phyloP scores from a whole-genome alignment of 2,888 invertebrate genomes.

The Drosophila borealis region DNA sequence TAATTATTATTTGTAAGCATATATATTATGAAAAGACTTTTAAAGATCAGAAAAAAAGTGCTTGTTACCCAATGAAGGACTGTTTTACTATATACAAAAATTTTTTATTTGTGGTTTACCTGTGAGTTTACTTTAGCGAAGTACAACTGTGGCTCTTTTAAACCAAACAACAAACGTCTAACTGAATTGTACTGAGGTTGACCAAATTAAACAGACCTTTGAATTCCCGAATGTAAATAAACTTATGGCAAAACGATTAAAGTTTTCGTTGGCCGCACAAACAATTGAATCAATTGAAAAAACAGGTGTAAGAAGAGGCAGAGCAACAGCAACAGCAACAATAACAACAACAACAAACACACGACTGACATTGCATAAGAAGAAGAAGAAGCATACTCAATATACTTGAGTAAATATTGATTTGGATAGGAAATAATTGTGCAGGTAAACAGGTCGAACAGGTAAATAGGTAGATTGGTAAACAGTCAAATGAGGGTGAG shows the following conservation, averaged over 20 bases:
- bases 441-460: constrained; percentile 49
- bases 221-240: constrained; percentile 12
- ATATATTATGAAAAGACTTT: no score
- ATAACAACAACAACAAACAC: constrained; percentile 1
- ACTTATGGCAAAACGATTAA: constrained; percentile 40
- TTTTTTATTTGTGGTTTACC: no score
- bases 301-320: constrained; percentile 14
- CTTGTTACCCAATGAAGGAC: no score
- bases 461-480: constrained; percentile 29
- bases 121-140: constrained; percentile 22
- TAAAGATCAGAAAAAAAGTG: no score
- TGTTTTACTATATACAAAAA: no score
- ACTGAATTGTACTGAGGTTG: constrained; percentile 22
- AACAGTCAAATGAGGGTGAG: constrained; percentile 8
- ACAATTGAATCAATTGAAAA: constrained; percentile 42
- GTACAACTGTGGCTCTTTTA: constrained; percentile 43
- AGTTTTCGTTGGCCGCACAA: constrained; percentile 42
- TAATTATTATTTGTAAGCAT: no score
- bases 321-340: constrained; percentile 1
- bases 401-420: constrained; percentile 74
- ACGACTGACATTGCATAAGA: constrained; percentile 41
- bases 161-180: constrained; percentile 44
- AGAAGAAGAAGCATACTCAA: constrained; percentile 42
- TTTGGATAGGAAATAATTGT: constrained; percentile 69
- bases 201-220: constrained; percentile 6